These are phyloP conservation scores for Daubentonia madagascariensis DNA, from an alignment of 2,113 vertebrate genomes.

Conservation along the genomic window DNA sequence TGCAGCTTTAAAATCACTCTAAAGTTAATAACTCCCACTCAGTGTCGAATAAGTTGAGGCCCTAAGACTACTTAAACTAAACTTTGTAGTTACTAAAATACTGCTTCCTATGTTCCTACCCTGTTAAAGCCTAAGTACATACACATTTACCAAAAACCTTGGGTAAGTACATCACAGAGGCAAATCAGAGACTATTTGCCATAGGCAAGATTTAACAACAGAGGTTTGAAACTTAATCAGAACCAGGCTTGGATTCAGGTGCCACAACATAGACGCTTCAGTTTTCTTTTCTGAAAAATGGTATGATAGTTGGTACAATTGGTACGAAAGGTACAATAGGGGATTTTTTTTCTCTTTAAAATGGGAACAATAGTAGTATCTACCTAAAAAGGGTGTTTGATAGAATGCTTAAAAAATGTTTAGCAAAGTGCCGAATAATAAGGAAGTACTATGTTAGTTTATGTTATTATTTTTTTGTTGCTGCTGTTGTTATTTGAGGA, in stretches of 20 bases:
- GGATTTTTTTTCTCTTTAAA: not conserved
- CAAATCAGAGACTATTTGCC: not conserved
- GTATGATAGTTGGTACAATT: not conserved
- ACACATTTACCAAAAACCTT: not conserved
- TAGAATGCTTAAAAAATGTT: not conserved
- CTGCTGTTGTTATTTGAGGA: not conserved
- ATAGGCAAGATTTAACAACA: not conserved
- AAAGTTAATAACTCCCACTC: not conserved
- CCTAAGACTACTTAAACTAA: not conserved
- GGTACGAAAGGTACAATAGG: too few relatives aligned
- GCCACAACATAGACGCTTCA: not conserved
- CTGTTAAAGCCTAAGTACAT: not conserved
- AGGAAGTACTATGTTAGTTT: not conserved
- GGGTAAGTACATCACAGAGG: not conserved
- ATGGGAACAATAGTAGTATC: not conserved
- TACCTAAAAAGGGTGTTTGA: not conserved
- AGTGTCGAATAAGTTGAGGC: not conserved
- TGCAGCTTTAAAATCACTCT: not conserved
- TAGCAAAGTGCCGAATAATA: not conserved
- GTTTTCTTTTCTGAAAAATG: not conserved
- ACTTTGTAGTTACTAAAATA: not conserved
- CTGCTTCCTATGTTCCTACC: not conserved
- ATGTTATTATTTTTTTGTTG: not conserved
- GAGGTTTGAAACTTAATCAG: not conserved
- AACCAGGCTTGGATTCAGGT: not conserved